Percentiles rank a stretch among this genome's conserved stretches.
Evolutionary conservation across 2,797 vertebrate genomes (phyloP).

Genomic region (Onychomys torridus): DNA sequence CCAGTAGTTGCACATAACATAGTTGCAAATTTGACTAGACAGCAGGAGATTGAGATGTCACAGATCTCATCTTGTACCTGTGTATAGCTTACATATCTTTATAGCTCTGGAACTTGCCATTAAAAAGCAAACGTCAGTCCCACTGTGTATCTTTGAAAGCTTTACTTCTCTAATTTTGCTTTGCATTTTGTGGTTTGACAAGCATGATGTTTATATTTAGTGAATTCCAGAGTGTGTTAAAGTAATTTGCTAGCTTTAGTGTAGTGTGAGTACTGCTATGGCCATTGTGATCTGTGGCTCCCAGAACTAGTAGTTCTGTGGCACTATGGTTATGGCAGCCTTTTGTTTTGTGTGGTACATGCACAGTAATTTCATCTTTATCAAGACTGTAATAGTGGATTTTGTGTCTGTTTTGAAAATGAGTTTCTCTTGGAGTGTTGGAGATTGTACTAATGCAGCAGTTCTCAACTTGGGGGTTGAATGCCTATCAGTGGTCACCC

Average conservation of each 20-base stretch:
- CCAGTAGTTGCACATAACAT: not conserved
- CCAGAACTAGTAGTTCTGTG: not conserved
- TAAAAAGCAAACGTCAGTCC: not conserved
- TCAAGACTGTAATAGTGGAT: not conserved
- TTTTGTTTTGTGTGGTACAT: not conserved
- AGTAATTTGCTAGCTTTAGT: not conserved
- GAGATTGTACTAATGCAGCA: not conserved
- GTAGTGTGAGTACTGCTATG: not conserved
- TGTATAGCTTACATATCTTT: not conserved
- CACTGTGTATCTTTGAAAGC: not conserved
- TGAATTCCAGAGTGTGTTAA: constrained; percentile 8
- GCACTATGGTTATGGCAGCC: not conserved
- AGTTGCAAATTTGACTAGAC: not conserved
- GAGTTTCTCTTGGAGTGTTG: not conserved
- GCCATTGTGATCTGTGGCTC: not conserved
- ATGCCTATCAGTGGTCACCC: not conserved
- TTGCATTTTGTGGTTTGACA: constrained; percentile 7
- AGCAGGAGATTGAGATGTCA: not conserved
- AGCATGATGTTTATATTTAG: not conserved
- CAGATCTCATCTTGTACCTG: not conserved
- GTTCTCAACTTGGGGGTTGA: not conserved
- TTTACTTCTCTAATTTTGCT: not conserved
- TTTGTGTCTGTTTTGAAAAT: not conserved
- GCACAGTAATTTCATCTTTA: not conserved
- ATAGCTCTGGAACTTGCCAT: not conserved